These are phyloP conservation scores for human DNA, from an alignment of 2,113 vertebrate genomes.

Conservation along the genomic window GRCh38 chr1:173572001-173572500, in stretches of 20 bases:
- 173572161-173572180: background rate
- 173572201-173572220: background rate
- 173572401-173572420: background rate
- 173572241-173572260: background rate
- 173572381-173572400: background rate
- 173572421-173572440: background rate
- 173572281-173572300: background rate
- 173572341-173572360: accelerated
- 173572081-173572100: background rate
- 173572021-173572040: background rate
- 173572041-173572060: background rate
- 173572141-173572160: background rate
- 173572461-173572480: background rate
- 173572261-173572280: background rate
- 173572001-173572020: background rate
- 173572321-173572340: too few relatives aligned
- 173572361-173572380: background rate
- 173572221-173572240: background rate
- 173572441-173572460: background rate
- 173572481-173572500: background rate
- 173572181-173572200: background rate
- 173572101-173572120: background rate
- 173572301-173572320: background rate
- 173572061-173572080: background rate
- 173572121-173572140: background rate